Percentiles rank a stretch among this genome's conserved stretches.
phyloP scores from a whole-genome alignment of 2,113 vertebrate species.

The Colossoma macropomum region DNA sequence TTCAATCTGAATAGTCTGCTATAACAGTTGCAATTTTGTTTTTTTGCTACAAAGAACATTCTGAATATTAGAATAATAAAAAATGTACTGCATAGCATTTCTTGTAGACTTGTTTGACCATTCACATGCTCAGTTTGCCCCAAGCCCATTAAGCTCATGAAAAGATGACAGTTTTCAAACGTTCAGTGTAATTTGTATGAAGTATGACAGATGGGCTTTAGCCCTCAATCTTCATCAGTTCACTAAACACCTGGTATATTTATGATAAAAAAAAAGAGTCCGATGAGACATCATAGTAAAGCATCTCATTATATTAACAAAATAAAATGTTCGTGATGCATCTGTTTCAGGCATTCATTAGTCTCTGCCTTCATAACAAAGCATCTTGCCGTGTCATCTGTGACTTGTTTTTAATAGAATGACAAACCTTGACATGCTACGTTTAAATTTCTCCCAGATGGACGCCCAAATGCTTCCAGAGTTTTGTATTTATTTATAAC shows the following conservation, averaged over 20 bases:
- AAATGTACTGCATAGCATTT: too few species aligned
- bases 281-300: constrained; percentile 1
- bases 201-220: background rate
- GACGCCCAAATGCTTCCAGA: constrained; percentile 72
- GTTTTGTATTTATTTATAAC: constrained; percentile 69
- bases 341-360: constrained; percentile 45
- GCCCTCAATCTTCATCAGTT: background rate
- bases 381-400: constrained; percentile 16
- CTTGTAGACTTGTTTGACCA: too few species aligned
- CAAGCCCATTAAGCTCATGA: background rate
- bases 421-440: constrained; percentile 57
- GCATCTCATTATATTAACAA: constrained; percentile 24
- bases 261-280: background rate
- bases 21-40: too few species aligned
- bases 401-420: constrained; percentile 61
- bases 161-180: background rate
- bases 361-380: constrained; percentile 12
- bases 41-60: too few species aligned
- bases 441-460: constrained; percentile 71
- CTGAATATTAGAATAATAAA: too few species aligned
- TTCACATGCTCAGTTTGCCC: too few species aligned
- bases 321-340: constrained; percentile 15
- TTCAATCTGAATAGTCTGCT: too few species aligned
- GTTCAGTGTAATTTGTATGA: background rate
- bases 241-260: background rate